These are phyloP conservation scores for Deilephila porcellus DNA, from an alignment of 2,888 invertebrate species.

Conservation along the genomic window DNA sequence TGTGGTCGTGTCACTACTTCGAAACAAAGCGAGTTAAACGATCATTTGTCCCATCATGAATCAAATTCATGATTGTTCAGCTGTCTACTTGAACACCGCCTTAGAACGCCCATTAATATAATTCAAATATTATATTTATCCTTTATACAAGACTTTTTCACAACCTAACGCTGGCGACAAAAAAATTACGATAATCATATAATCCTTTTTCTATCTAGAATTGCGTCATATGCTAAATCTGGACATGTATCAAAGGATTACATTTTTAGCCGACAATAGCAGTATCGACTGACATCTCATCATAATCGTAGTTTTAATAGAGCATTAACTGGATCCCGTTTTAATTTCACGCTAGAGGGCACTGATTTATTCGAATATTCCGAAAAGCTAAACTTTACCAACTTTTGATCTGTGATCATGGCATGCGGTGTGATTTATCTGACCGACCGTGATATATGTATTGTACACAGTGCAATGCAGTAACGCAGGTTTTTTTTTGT, in stretches of 20 bases:
- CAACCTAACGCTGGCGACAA: not conserved
- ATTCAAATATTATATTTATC: no score
- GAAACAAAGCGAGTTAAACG: no score
- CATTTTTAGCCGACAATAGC: conserved; percentile 18
- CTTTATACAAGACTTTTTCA: no score
- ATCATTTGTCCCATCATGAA: no score
- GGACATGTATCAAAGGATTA: conserved; percentile 6
- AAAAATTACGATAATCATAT: not conserved
- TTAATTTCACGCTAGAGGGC: conserved; percentile 67
- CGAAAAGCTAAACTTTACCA: conserved; percentile 68
- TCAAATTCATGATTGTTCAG: no score
- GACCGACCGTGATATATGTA: conserved; percentile 58
- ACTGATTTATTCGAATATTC: conserved; percentile 69
- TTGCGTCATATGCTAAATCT: not conserved
- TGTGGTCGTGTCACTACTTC: no score
- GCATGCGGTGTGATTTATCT: conserved; percentile 62
- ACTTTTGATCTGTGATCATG: conserved; percentile 71
- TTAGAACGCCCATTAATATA: no score
- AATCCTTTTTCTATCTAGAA: not conserved
- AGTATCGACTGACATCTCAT: conserved; percentile 16
- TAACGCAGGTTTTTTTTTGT: conserved; percentile 10
- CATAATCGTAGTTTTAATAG: conserved; percentile 45
- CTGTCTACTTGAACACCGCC: no score
- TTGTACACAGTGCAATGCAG: conserved; percentile 37
- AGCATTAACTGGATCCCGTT: conserved; percentile 59